Conservation (phyloP, 2,888 invertebrate species). For the Drosophila aldrichi region DNA sequence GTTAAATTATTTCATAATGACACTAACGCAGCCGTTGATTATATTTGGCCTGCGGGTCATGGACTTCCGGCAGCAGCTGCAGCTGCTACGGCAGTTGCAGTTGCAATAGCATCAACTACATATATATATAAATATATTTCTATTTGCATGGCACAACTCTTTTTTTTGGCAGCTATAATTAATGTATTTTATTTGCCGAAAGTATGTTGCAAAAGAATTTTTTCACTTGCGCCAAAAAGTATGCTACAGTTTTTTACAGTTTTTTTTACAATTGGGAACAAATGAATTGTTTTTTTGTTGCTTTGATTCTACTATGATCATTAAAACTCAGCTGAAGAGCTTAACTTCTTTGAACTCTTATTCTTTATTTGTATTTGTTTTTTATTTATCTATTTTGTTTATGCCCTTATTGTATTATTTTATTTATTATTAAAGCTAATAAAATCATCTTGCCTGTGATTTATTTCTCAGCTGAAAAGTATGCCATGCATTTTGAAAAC, state of each 20-base stretch:
- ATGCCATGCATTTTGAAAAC: no score
- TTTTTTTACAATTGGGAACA: no score
- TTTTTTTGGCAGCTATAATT: conserved; percentile 16
- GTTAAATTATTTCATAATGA: conserved; percentile 81
- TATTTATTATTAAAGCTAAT: no score
- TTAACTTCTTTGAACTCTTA: no score
- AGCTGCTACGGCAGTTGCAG: conserved; percentile 32
- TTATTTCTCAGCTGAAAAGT: no score
- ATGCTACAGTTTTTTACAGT: conserved; percentile 2
- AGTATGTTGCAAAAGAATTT: background rate
- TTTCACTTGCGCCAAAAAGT: conserved; percentile 7
- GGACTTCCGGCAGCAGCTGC: conserved; percentile 70
- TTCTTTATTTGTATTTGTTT: no score
- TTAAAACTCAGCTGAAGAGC: no score
- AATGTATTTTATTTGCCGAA: background rate
- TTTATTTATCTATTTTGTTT: no score
- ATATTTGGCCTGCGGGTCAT: conserved; percentile 76
- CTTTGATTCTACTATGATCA: no score
- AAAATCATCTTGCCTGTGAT: no score
- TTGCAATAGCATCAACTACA: conserved; percentile 37
- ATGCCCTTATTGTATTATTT: no score
- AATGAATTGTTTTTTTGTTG: no score
- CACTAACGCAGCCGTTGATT: conserved; percentile 76
- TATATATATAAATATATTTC: conserved; percentile 5
- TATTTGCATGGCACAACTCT: conserved; percentile 24